These are phyloP conservation scores for Nycticorax nycticorax DNA, from an alignment of 2,113 vertebrate species.

Conservation along the genomic window DNA sequence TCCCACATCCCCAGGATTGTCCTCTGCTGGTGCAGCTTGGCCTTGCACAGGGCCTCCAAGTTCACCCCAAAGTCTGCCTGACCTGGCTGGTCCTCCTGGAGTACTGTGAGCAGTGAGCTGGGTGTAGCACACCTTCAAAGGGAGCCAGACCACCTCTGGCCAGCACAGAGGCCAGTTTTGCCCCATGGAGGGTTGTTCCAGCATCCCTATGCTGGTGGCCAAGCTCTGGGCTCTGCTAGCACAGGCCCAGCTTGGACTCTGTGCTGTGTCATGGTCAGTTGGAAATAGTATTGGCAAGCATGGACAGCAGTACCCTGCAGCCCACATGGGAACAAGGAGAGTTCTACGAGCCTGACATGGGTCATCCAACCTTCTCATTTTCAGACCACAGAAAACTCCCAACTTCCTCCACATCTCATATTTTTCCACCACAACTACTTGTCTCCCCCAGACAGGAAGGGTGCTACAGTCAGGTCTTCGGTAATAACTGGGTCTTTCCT, in stretches of 20 bases:
- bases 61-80: neutral
- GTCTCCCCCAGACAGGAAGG: neutral
- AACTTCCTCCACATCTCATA: neutral
- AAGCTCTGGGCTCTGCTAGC: neutral
- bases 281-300: neutral
- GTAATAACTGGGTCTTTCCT: neutral
- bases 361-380: neutral
- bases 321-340: neutral
- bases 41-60: neutral
- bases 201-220: rapidly evolving
- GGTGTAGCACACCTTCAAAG: neutral
- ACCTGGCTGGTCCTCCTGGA: neutral
- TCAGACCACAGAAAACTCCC: neutral
- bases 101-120: neutral
- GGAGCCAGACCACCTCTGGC: neutral
- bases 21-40: neutral
- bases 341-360: neutral
- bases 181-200: neutral
- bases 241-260: neutral
- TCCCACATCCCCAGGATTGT: neutral
- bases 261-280: neutral
- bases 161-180: neutral
- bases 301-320: neutral
- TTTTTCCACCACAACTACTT: neutral
- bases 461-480: neutral